A percentile compares a stretch with the other conserved stretches of the same genome.
Conservation (phyloP, 2,113 vertebrate genomes). For the Leptodactylus fuscus region DNA sequence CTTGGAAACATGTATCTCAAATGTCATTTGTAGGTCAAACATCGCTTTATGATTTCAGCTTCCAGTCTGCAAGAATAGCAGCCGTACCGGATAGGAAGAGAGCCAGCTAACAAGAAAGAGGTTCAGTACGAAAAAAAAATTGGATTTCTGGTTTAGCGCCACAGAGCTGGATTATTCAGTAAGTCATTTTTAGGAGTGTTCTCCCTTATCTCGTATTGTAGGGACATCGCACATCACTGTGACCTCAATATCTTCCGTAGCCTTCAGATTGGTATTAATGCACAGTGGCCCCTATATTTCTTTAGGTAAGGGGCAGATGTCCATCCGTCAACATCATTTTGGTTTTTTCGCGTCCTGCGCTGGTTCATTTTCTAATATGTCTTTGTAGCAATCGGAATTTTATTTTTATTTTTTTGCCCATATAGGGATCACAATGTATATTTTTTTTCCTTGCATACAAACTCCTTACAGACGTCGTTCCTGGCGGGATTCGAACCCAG, state of each 20-base stretch:
- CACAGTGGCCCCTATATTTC: too few relatives aligned
- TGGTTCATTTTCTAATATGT: too few relatives aligned
- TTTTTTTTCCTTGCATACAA: too few relatives aligned
- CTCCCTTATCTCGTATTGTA: neutral
- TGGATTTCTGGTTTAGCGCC: neutral
- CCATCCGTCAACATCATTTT: too few relatives aligned
- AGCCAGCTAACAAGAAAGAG: neutral
- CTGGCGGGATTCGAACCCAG: too few relatives aligned
- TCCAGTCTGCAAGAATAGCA: constrained; percentile 12
- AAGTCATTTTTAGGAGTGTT: neutral
- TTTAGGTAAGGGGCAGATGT: too few relatives aligned
- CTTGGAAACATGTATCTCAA: constrained; percentile 35
- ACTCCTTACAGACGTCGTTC: too few relatives aligned
- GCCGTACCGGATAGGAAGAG: neutral
- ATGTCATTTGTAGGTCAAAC: constrained; percentile 55
- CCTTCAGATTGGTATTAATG: too few relatives aligned
- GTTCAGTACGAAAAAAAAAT: neutral
- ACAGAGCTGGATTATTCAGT: neutral
- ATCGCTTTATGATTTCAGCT: constrained; percentile 21
- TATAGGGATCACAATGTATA: too few relatives aligned
- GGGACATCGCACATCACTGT: neutral
- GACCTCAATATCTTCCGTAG: neutral
- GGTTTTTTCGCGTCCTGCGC: too few relatives aligned
- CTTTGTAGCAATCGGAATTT: too few relatives aligned
- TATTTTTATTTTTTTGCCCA: too few relatives aligned